Base-by-base conservation (phyloP, 2,888 invertebrate genomes). In the Caenorhabditis panamensis region DNA sequence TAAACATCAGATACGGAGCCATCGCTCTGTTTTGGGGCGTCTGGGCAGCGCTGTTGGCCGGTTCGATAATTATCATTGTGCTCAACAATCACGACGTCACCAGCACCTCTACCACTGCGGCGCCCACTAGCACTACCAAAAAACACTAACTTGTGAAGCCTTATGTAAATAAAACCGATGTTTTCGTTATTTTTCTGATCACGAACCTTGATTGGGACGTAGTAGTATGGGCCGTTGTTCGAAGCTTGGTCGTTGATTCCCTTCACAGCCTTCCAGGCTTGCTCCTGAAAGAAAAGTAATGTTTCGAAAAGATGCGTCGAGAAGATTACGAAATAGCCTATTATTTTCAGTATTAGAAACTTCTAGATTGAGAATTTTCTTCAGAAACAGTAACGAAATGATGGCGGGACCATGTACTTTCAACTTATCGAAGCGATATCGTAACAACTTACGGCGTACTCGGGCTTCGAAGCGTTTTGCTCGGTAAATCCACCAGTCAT, bases 191-290 rank as follows among this genome's bases (percentile, higher is more conserved):
- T 41, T 41, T 41, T 6, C 2, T 41, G 41, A 41, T 41, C 22
- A 53, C 69, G 53, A 49, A 85, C 85, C 84, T 85, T 85, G 41
- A 85, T 85, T 37, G 85, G 85, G 20, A 84, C 75, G 62, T 66
- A 78, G 67, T 85, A 83, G 58, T 85, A 82, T 26, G 84, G 84
- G 28, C 84, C 85, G 49, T 84, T 84, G 82, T 85, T 85, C n/a
- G 83, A 82, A 20, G 84, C 82, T 56, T 83, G 68, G 68, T 84
- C 83, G 73, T 85, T 85, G 56, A 85, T 66, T 4, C 79, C 77
- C 22, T 79, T 79, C 44, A 82, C 81, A 2, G 85, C 80, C 41
- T 79, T 80, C 85, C 84, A 83, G 18, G 83, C 82, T 26, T 66
- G 51, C 9, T 82, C 78, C 85, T 85, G 59, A 66, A 83, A 63